A percentile compares a stretch with the other conserved stretches of the same genome.
These are phyloP conservation scores for Drepana falcataria DNA, from an alignment of 2,888 invertebrate genomes.

Conservation along the genomic window DNA sequence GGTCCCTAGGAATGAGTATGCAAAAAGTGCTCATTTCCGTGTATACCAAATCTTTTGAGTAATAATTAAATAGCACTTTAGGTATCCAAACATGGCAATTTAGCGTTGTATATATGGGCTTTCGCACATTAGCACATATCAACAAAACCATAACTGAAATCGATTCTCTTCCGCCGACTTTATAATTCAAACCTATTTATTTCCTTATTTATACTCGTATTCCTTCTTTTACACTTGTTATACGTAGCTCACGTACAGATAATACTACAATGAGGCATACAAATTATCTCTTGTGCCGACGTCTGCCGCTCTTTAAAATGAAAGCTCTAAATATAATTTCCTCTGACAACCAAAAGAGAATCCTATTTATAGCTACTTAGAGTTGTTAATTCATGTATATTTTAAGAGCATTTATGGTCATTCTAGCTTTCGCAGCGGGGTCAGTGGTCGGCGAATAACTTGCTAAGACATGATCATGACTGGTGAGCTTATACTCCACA, in stretches of 20 bases:
- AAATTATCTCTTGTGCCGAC: conserved; percentile 74
- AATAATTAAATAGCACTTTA: too few relatives aligned
- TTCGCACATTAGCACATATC: conserved; percentile 20
- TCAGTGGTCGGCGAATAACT: conserved; percentile 77
- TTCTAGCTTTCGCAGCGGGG: conserved; percentile 49
- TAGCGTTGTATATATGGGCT: conserved; percentile 17
- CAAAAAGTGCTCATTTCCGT: too few relatives aligned
- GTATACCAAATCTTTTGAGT: too few relatives aligned
- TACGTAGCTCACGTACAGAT: conserved; percentile 70
- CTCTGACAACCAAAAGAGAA: conserved; percentile 14
- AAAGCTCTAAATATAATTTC: conserved; percentile 37
- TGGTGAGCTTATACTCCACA: conserved; percentile 76
- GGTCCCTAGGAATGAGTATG: too few relatives aligned
- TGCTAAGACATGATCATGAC: conserved; percentile 76
- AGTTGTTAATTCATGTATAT: conserved; percentile 21
- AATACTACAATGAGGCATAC: conserved; percentile 75
- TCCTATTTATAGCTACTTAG: conserved; percentile 22
- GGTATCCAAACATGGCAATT: neutral
- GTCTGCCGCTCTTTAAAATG: conserved; percentile 44
- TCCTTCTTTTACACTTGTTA: conserved; percentile 62
- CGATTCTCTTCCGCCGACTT: conserved; percentile 41
- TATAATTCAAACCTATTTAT: conserved; percentile 58
- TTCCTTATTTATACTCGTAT: conserved; percentile 58
- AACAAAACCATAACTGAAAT: conserved; percentile 46
- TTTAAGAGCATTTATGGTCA: conserved; percentile 24